Base-by-base conservation (phyloP, 2,888 invertebrate genomes). In the Blera fallax region DNA sequence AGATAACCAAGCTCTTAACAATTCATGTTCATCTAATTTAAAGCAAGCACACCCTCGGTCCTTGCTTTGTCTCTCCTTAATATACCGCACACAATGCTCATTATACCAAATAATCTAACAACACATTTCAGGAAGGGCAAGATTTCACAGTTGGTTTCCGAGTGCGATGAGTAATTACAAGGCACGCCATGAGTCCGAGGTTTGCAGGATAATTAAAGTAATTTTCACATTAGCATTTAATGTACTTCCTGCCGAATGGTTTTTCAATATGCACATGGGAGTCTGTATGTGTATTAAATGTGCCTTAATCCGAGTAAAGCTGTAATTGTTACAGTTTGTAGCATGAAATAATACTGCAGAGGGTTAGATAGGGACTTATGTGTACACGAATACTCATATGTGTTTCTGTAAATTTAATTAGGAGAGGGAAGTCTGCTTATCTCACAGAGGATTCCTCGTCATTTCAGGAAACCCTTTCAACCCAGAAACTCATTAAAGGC, bases 141-240 rank as follows among this genome's bases (percentile, higher is more conserved):
- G 45, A 45, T 45, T 48, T 64, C 45, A 64, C 62, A 14, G 45
- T 16, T 29, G 29, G 62, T 18, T 29, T 18, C 29, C 29, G 6
- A 18, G 16, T 32, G 29, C 29, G 29, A 29, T 45, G 45, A 64
- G 62, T 45, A 64, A 64, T 64, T 64, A 45, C 52, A 52, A 27
- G 14, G n/a, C 62, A 18, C 14, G 14, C 14, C 14, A 8, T 43
- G 43, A 14, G 43, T 27, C 27, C 60, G 3, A 1, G 16, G 29
- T 29, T 5, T 29, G 62, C 62, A 64, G 29, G 45, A 45, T 45
- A 64, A 64, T 60, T 60, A 60, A 60, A 43, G 40, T 60, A 60
- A 40, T 64, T 64, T 29, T 8, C 62, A 11, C 45, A 45, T 45
- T 32, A 32, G 29, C 29, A 45, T 64, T 45, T 64, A 29, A 45